These are phyloP conservation scores for Bufo gargarizans DNA, from an alignment of 2,113 vertebrate genomes.

Conservation along the genomic window DNA sequence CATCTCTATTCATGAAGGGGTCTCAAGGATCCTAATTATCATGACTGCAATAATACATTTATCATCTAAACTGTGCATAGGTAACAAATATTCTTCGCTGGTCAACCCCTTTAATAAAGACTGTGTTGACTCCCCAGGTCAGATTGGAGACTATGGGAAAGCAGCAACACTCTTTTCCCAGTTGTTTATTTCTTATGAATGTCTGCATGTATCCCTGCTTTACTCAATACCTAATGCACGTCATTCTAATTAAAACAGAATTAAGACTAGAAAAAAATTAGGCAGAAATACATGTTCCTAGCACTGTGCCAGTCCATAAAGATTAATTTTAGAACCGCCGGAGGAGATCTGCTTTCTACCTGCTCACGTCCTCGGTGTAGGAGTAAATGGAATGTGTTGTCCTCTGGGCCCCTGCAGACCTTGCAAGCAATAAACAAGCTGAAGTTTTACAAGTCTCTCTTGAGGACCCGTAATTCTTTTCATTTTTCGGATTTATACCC, in stretches of 20 bases:
- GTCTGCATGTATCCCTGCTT: background rate
- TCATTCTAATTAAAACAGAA: background rate
- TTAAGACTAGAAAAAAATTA: background rate
- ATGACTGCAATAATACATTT: too few relatives aligned
- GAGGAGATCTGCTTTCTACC: conserved; percentile 6
- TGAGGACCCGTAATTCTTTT: background rate
- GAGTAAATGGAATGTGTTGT: conserved; percentile 1
- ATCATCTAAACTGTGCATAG: too few relatives aligned
- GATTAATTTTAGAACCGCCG: background rate
- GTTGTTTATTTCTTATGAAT: background rate
- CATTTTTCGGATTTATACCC: background rate
- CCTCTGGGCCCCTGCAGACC: background rate
- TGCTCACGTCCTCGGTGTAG: background rate
- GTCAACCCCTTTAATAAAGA: too few relatives aligned
- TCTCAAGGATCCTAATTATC: too few relatives aligned
- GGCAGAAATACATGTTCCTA: background rate
- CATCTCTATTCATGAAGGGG: too few relatives aligned
- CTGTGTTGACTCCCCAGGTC: background rate
- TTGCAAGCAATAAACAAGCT: conserved; percentile 1
- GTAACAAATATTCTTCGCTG: too few relatives aligned
- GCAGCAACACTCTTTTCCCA: background rate
- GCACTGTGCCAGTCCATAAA: background rate
- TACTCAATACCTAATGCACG: background rate
- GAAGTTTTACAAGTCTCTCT: conserved; percentile 13
- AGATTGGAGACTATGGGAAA: background rate